Base-by-base conservation (phyloP, 1,140 invertebrate genomes). In the Aphelenchoides avenae region DNA sequence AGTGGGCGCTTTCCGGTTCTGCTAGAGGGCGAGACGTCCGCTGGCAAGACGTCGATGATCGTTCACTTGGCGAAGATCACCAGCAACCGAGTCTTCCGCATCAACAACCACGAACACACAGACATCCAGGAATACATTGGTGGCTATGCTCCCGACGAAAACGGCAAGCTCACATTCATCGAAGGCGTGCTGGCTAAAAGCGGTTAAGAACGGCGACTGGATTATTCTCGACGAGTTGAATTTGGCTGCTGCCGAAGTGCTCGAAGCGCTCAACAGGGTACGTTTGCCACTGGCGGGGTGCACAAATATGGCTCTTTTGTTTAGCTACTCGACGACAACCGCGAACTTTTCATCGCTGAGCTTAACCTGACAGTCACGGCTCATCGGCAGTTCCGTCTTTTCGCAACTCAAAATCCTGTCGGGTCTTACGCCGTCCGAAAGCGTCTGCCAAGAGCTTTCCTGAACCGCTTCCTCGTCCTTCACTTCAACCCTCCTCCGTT, bases 21-120 rank as follows among this genome's bases (percentile, higher is more conserved):
- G 30, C 77, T 99, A 22, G 84, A 86, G 77, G 95, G 95, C 15
- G 92, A 96, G 68, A 99, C 95, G 0, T 96, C 91, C n/a, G 92
- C 97, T 0, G 95, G 95, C 30, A 99, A 99, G 82, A 99, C 95
- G 0, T 94, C 90, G 78, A 81, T 99, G 11, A 91, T 99, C 34
- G 87, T 85, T 0, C 96, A 91, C 78, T 83, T 99, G 42, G 92
- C 94, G 0, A 84, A 86, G 75, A 81, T 85, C 0, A 89, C 89
- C 27, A 95, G 95, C 27, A 93, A 98, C 76, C 83, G 84, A n/a
- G 95, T 91, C 72, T 85, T 93, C 0, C 82, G 95, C 58, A 93
- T 99, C 49, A 99, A 99, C 77, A 98, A 99, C 79, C 95, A 99
- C 70, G 93, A 99, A 77, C 93, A 98, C 75, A 99, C 93, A 0